These are phyloP conservation scores for Macrotrachela quadricornifera DNA, from an alignment of 1,140 invertebrate species.

Conservation along the genomic window DNA sequence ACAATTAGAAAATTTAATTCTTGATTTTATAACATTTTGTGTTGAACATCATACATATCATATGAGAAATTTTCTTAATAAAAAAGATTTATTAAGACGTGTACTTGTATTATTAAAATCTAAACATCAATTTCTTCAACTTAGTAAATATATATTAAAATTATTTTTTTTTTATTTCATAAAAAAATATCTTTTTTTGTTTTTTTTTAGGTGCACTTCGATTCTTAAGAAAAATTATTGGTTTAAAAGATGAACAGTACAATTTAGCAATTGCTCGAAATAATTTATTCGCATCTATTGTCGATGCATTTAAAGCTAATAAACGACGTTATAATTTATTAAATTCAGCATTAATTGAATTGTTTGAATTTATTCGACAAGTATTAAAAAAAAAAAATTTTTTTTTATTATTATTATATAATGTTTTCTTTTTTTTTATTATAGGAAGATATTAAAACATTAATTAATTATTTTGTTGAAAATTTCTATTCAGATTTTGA, in stretches of 20 bases:
- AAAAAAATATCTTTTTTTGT: background rate
- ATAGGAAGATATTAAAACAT: slow-evolving; percentile 77
- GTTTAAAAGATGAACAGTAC: slow-evolving; percentile 93
- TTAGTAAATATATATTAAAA: slow-evolving; percentile 45
- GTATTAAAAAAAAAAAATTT: slow-evolving; percentile 14
- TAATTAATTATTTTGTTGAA: slow-evolving; percentile 77
- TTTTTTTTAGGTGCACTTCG: slow-evolving; percentile 50
- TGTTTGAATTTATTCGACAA: slow-evolving; percentile 80
- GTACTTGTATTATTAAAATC: slow-evolving; percentile 91
- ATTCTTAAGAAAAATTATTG: slow-evolving; percentile 87
- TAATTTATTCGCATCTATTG: slow-evolving; percentile 76
- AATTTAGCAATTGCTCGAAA: slow-evolving; percentile 86
- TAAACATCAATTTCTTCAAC: slow-evolving; percentile 83
- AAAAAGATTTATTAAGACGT: slow-evolving; percentile 76
- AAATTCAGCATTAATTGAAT: slow-evolving; percentile 91
- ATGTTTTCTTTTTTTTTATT: slow-evolving; percentile 7
- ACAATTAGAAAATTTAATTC: slow-evolving; percentile 70
- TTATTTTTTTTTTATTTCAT: background rate
- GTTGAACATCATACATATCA: slow-evolving; percentile 99
- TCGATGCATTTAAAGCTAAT: slow-evolving; percentile 84
- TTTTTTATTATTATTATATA: no score
- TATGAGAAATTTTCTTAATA: slow-evolving; percentile 89
- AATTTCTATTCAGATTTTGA: slow-evolving; percentile 79
- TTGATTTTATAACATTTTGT: slow-evolving; percentile 92
- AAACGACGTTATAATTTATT: slow-evolving; percentile 91